A percentile compares a stretch with the other conserved stretches of the same genome.
phyloP scores from a whole-genome alignment of 2,888 invertebrate genomes.

The Ceriagrion tenellum region DNA sequence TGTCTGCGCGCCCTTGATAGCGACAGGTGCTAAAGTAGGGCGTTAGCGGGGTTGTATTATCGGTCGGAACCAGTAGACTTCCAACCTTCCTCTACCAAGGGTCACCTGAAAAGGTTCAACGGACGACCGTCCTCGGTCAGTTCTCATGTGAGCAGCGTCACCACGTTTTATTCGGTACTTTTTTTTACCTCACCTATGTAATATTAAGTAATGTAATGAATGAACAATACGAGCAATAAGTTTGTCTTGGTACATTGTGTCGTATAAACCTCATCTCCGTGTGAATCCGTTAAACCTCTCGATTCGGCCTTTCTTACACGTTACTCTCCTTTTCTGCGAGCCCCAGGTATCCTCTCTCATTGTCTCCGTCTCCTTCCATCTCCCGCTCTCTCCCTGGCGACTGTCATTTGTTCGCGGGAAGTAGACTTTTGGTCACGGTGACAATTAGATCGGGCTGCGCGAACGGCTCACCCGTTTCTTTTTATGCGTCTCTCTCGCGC shows the following conservation, averaged over 20 bases:
- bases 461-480: not conserved
- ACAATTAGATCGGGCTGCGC: slow-evolving; percentile 6
- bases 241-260: not conserved
- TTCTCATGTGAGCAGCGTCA: too few relatives aligned
- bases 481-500: not conserved
- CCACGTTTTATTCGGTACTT: too few relatives aligned
- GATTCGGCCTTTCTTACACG: not conserved
- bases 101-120: too few relatives aligned
- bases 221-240: not conserved
- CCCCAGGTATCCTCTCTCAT: not conserved
- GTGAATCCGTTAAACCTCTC: not conserved
- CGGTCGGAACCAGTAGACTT: too few relatives aligned
- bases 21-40: too few relatives aligned
- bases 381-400: not conserved
- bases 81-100: too few relatives aligned
- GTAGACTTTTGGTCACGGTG: slow-evolving; percentile 40
- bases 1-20: too few relatives aligned
- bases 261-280: too few relatives aligned
- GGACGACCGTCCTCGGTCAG: too few relatives aligned
- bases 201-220: too few relatives aligned
- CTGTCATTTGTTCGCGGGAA: slow-evolving; percentile 10
- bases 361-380: not conserved
- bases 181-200: too few relatives aligned
- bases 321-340: not conserved
- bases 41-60: too few relatives aligned